A percentile compares a stretch with the other conserved stretches of the same genome.
These are phyloP conservation scores for Tenrec ecaudatus DNA, from an alignment of 2,113 vertebrate species.

Conservation along the genomic window DNA sequence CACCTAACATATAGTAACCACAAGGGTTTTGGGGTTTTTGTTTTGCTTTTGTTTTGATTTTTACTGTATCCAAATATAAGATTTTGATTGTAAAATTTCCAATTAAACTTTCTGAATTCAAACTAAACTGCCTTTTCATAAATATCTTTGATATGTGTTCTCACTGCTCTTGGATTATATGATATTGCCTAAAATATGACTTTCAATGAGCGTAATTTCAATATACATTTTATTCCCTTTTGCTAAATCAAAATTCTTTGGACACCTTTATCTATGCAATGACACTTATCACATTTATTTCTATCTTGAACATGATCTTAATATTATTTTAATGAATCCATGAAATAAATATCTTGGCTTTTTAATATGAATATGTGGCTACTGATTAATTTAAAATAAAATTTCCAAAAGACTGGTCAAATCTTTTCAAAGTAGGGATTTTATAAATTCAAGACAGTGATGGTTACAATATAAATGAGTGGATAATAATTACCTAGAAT, in stretches of 20 bases:
- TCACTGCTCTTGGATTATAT: not conserved
- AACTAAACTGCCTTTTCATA: not conserved
- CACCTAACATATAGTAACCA: too few species aligned
- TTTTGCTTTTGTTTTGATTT: too few species aligned
- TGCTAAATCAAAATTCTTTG: not conserved
- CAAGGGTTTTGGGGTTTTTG: too few species aligned
- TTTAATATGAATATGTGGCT: not conserved
- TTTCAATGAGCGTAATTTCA: not conserved
- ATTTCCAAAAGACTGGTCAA: not conserved
- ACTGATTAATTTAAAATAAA: not conserved
- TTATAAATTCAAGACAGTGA: not conserved
- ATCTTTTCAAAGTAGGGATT: not conserved
- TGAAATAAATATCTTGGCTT: not conserved
- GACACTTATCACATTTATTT: not conserved
- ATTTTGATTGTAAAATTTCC: constrained; percentile 3
- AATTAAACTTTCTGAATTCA: not conserved
- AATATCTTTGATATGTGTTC: constrained; percentile 6
- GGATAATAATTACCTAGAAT: not conserved
- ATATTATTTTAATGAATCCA: constrained; percentile 24
- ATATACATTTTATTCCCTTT: not conserved
- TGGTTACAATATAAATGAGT: not conserved
- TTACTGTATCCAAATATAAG: not conserved
- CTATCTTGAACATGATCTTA: not conserved
- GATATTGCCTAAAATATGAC: not conserved
- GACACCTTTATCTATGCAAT: not conserved